Evolutionary conservation across 2,113 vertebrate genomes (phyloP).

Genomic region (Lota lota): DNA sequence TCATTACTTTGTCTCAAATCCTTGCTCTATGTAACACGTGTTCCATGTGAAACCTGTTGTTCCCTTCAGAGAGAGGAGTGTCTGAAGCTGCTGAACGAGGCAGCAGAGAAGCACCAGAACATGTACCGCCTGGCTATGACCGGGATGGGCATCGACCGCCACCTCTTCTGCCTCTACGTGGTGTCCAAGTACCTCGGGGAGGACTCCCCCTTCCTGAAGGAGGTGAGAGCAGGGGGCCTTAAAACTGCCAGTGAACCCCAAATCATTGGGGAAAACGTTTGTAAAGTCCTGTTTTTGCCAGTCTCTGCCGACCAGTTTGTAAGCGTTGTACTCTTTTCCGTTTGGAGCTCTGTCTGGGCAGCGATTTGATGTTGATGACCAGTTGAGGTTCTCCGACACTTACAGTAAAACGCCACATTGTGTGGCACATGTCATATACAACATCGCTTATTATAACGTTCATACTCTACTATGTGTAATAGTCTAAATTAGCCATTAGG

Average conservation of each 20-base stretch:
- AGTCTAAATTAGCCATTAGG: too few relatives aligned
- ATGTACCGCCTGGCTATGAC: conserved; percentile 92
- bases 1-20: too few relatives aligned
- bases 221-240: conserved; percentile 67
- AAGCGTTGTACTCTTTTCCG: too few relatives aligned
- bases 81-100: conserved; percentile 72
- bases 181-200: conserved; percentile 94
- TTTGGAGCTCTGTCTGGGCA: too few relatives aligned
- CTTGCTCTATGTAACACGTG: too few relatives aligned
- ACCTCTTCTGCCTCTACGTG: conserved; percentile 96
- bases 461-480: too few relatives aligned
- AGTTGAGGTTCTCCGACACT: too few relatives aligned
- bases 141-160: conserved; percentile 89
- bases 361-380: too few relatives aligned
- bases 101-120: conserved; percentile 85
- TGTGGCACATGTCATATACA: too few relatives aligned
- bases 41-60: neutral
- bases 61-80: conserved; percentile 76
- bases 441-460: too few relatives aligned
- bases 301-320: too few relatives aligned
- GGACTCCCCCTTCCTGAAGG: conserved; percentile 92
- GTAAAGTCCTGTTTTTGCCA: neutral
- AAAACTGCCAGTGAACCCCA: neutral
- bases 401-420: too few relatives aligned
- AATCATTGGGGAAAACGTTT: neutral